phyloP scores from a whole-genome alignment of 2,888 invertebrate species.

The Candidula unifasciata region DNA sequence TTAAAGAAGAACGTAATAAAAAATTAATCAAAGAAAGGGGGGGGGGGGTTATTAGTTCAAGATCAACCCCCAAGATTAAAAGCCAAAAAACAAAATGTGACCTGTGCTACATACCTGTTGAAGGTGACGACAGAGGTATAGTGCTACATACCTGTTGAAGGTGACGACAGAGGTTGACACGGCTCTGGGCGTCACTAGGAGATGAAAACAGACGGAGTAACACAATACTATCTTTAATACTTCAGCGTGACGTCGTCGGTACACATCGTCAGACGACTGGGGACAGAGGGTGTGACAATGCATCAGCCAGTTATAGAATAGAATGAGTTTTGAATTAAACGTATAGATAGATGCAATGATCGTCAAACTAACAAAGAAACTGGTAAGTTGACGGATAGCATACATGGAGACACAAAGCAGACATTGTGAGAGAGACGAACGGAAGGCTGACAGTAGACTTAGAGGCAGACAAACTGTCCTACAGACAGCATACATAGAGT shows the following conservation, averaged over 20 bases:
- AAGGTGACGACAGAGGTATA: constrained; percentile 58
- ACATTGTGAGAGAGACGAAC: neutral
- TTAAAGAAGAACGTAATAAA: too few species aligned
- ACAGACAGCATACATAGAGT: constrained; percentile 13
- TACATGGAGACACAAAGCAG: constrained; percentile 17
- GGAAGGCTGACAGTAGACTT: constrained; percentile 9
- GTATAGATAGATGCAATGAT: too few species aligned
- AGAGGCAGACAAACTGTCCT: constrained; percentile 14
- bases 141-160: constrained; percentile 51
- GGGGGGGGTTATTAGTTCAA: too few species aligned
- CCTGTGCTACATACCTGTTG: constrained; percentile 48
- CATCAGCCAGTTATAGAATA: too few species aligned
- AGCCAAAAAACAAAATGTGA: too few species aligned
- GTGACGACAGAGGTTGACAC: constrained; percentile 60
- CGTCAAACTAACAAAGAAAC: too few species aligned
- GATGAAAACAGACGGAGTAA: constrained; percentile 60
- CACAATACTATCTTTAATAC: constrained; percentile 44
- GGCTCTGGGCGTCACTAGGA: constrained; percentile 63
- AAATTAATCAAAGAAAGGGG: too few species aligned
- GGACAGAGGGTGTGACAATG: too few species aligned
- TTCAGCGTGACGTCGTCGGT: constrained; percentile 33
- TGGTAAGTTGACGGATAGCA: neutral
- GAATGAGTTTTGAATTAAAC: too few species aligned
- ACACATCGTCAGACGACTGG: constrained; percentile 26
- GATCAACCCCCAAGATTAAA: too few species aligned